Evolutionary conservation across 53 echinoderm and acorn worm genomes (phyloP), one percentile per base, ranked within the genome.

Genomic region (Apostichopus leukothele): DNA sequence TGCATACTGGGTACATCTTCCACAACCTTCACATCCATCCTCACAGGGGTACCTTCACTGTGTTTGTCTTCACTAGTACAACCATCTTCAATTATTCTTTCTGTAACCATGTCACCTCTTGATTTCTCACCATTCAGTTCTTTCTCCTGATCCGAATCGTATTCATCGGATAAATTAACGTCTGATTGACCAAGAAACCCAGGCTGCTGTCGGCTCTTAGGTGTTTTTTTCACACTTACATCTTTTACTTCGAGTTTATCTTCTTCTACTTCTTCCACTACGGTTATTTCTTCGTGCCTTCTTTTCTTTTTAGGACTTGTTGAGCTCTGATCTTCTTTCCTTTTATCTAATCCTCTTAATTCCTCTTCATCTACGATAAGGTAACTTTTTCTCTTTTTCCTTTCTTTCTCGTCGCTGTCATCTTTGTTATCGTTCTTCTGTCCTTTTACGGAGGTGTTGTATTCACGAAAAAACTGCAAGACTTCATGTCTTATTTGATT

Each of bases 161-260:
- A 85, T 39, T 85, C 85, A 39, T 85, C 85, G 39, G 85, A 85
- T 68, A 85, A 85, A 67, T 85, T 85, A 4, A 85, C 27, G 9
- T 85, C 85, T 67, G 85, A 61, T 14, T 85, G 60, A 12, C 67
- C 85, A 3, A 63, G 85, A 50, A 85, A 85, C 10, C 67, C 67
- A 0, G 0, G 23, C 5, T 59, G 12, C 27, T 25, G 11, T 76
- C 5, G 39, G 27, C 6, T 51, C 76, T 76, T 68, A 1, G 12
- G 5, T 14, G 13, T 5, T 6, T 1, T 16, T 5, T 6, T 16
- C 19, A 18, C 12, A 14, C 18, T 18, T 14, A 18, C 13, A 5
- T 5, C 6, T 5, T 18, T 19, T 54, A 19, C n/a, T 80, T 59
- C 8, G 16, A 5, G 55, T 80, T 68, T 68, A 68, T 5, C 4